Evolutionary conservation across 1,140 invertebrate genomes (phyloP).

Genomic region (Drosophila navojoa): DNA sequence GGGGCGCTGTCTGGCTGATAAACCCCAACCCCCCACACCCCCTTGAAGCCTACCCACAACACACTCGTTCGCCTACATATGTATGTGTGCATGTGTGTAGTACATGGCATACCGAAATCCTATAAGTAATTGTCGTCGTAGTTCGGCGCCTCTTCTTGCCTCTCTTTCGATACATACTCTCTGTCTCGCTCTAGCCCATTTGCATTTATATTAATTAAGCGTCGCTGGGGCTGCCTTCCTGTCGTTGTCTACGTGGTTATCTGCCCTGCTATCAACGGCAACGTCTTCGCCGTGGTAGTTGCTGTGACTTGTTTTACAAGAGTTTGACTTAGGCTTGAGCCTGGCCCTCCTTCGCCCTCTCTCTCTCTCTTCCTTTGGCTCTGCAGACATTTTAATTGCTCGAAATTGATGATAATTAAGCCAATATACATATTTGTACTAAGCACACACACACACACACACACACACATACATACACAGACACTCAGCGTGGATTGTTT

Average conservation of each 20-base stretch:
- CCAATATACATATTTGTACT: slow-evolving; percentile 78
- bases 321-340: slow-evolving; percentile 52
- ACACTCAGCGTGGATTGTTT: slow-evolving; percentile 49
- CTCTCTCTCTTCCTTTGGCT: background rate
- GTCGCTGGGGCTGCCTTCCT: slow-evolving; percentile 77
- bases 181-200: slow-evolving; percentile 43
- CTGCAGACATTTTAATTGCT: slow-evolving; percentile 78
- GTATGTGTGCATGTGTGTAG: slow-evolving; percentile 9
- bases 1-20: slow-evolving; percentile 57
- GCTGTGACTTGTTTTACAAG: slow-evolving; percentile 74
- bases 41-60: too few species aligned
- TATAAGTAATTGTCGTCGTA: slow-evolving; percentile 80
- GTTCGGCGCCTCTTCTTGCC: slow-evolving; percentile 53
- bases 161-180: background rate
- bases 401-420: slow-evolving; percentile 80
- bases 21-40: background rate
- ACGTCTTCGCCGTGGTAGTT: slow-evolving; percentile 53
- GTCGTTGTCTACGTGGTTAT: slow-evolving; percentile 73
- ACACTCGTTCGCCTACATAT: background rate
- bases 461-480: background rate
- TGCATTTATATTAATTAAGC: slow-evolving; percentile 81
- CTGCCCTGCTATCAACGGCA: slow-evolving; percentile 70
- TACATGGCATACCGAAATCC: slow-evolving; percentile 69
- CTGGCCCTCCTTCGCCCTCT: slow-evolving; percentile 12
- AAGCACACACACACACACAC: background rate